Base-by-base conservation (phyloP, 2,113 vertebrate species). In the Upupa epops region DNA sequence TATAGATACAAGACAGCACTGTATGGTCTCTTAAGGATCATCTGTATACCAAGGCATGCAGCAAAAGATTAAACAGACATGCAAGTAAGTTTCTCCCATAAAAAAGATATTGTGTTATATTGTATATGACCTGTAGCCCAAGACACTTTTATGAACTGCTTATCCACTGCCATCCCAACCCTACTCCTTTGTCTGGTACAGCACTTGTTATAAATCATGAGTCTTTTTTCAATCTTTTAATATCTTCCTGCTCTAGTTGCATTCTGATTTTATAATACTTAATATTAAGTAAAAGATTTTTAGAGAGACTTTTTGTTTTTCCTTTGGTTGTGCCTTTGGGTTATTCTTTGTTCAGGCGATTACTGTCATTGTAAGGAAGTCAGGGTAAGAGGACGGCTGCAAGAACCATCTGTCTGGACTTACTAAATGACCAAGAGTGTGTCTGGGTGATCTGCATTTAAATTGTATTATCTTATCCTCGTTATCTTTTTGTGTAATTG, bases 121-220 rank as follows among this genome's bases (percentile, higher is more conserved):
- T 92, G 86, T 75, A 55, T 92, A 89, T 96, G 90, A 95, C 88
- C 86, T 93, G 90, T 88, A 94, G 88, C 80, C 80, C 94, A 93
- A 88, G 94, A 94, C 83, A 90, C 74, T 94, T 93, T 92, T 93
- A 94, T 96, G 93, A 94, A 86, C 83, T 94, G 90, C 81, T 95
- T 94, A 96, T 95, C 90, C 74, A 75, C 70, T 90, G 58, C 93
- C 90, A 88, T 86, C 93, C 66, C 63, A 83, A 25, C 11, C 66
- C n/a, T 78, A 55, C 77, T 88, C 52, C 61, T 17, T 15, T 86
- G n/a, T 90, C 73, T 96, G 66, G 66, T 93, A 93, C 63, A 90
- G 42, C 63, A 70, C 74, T 92, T 49, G 26, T 85, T 91, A 82
- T 86, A 93, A 96, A 95, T 92, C 71, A 60, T 84, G 36, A 34